A percentile compares a stretch with the other conserved stretches of the same genome.
phyloP scores from a whole-genome alignment of 2,888 invertebrate species.

The Polydesmus complanatus region DNA sequence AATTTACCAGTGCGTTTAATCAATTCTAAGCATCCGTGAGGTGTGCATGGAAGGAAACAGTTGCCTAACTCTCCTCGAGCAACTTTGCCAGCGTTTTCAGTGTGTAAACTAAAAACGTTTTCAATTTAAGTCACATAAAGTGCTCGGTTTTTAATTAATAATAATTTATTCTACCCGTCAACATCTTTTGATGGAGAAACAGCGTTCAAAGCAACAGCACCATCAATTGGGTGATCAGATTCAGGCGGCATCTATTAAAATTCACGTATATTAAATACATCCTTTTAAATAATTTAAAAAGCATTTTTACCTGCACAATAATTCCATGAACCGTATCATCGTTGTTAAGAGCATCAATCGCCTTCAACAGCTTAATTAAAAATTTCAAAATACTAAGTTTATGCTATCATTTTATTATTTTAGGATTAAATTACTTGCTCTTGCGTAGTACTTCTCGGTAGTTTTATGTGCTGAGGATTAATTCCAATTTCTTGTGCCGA shows the following conservation, averaged over 20 bases:
- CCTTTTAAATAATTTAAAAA: conserved; percentile 1
- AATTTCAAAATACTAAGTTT: conserved; percentile 12
- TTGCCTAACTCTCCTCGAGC: conserved; percentile 69
- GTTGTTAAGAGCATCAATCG: conserved; percentile 60
- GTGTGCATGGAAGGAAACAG: conserved; percentile 92
- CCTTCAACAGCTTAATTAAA: conserved; percentile 46
- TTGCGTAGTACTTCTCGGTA: conserved; percentile 69
- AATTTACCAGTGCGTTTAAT: conserved; percentile 49
- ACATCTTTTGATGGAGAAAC: conserved; percentile 86
- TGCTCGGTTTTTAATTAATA: background rate
- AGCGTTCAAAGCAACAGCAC: conserved; percentile 69
- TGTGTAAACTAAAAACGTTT: conserved; percentile 52
- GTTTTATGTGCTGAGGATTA: conserved; percentile 56
- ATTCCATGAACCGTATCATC: conserved; percentile 81
- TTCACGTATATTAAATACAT: background rate
- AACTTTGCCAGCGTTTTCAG: conserved; percentile 82
- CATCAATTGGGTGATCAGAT: conserved; percentile 62
- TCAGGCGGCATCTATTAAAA: conserved; percentile 64
- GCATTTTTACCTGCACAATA: conserved; percentile 55
- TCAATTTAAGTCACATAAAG: background rate
- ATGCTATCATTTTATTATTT: conserved; percentile 1
- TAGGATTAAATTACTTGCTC: conserved; percentile 42
- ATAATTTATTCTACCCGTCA: conserved; percentile 54
- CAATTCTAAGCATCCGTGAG: conserved; percentile 84
- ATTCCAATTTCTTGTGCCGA: conserved; percentile 86